Conservation (phyloP, 2,113 vertebrate species). For the Triplophysa siluroides region DNA sequence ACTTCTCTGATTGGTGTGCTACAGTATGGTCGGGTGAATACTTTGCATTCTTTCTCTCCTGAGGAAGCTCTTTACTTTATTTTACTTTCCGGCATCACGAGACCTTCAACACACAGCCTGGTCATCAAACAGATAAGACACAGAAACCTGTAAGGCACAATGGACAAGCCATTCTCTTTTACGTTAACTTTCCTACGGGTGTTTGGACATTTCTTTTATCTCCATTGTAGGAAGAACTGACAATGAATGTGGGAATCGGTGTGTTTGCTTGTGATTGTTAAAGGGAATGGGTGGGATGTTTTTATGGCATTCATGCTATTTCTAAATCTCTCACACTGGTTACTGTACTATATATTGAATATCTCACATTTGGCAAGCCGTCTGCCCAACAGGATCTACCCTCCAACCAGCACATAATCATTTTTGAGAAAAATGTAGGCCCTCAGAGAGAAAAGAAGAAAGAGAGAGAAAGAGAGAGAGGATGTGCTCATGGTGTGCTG, state of each 20-base stretch:
- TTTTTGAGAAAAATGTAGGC: conserved; percentile 20
- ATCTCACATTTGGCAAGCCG: conserved; percentile 17
- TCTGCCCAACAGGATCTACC: not conserved
- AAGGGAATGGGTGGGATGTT: conserved; percentile 8
- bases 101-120: conserved; percentile 5
- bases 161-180: not conserved
- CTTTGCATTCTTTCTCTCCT: conserved; percentile 47
- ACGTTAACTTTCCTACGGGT: not conserved
- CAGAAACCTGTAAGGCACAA: not conserved
- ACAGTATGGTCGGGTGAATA: conserved; percentile 38
- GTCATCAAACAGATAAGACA: not conserved
- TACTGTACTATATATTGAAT: conserved; percentile 5
- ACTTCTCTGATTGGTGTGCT: conserved; percentile 40
- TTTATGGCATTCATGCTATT: conserved; percentile 10
- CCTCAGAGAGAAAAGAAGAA: not conserved
- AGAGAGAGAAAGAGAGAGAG: conserved; percentile 21
- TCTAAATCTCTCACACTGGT: conserved; percentile 15
- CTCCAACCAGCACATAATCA: conserved; percentile 24
- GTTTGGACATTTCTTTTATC: not conserved
- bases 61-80: conserved; percentile 38
- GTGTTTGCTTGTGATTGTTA: not conserved
- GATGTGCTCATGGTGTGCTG: conserved; percentile 64
- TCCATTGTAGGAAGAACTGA: not conserved
- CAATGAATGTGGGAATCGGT: too few relatives aligned
- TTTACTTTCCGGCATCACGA: not conserved